Conservation (phyloP, 2,113 vertebrate species). For the Nesoenas mayeri region DNA sequence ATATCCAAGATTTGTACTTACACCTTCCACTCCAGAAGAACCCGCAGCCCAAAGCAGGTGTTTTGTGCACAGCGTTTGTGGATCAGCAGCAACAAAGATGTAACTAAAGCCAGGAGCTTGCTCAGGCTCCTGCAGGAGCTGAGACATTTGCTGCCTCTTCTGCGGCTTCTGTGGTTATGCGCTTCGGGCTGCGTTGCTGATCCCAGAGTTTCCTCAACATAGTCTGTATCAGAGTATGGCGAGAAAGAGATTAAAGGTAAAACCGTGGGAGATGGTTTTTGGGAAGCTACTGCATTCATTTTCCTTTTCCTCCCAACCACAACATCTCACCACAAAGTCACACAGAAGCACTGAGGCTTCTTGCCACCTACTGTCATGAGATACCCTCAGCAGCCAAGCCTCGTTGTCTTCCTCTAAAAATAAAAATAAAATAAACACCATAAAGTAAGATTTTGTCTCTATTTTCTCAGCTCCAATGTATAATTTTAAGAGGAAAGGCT, state of each 20-base stretch:
- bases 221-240: neutral
- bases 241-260: neutral
- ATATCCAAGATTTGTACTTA: neutral
- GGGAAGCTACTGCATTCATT: neutral
- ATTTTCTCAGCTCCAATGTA: neutral
- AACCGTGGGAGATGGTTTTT: neutral
- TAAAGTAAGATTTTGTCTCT: neutral
- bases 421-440: neutral
- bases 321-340: neutral
- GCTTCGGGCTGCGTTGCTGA: neutral
- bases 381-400: neutral
- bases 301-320: neutral
- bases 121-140: neutral
- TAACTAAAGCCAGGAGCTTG: neutral
- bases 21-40: neutral
- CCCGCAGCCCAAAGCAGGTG: neutral
- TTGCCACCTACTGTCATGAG: neutral
- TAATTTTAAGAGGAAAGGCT: neutral
- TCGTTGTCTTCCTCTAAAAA: neutral
- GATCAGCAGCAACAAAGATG: rapidly evolving
- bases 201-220: neutral
- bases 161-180: neutral
- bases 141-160: neutral
- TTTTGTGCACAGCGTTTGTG: neutral
- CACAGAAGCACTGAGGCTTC: neutral